Conservation (phyloP, 2,113 vertebrate genomes). For the Gnathonemus echidnorhynchus region DNA sequence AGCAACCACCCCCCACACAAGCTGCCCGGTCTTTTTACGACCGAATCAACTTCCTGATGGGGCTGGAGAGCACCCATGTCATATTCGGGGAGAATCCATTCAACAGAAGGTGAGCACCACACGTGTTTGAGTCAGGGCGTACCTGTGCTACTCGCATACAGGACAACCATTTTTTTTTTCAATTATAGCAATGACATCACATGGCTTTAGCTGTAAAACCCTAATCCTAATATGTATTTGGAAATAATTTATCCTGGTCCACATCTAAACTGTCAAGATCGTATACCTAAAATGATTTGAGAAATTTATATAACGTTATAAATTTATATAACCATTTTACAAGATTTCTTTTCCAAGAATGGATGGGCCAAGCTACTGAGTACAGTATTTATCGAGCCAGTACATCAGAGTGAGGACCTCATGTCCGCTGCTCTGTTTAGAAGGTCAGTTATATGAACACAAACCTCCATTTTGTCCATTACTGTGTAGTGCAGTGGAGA, state of each 20-base stretch:
- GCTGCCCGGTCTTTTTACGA: slow-evolving; percentile 82
- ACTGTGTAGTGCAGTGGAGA: not conserved
- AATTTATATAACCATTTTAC: not conserved
- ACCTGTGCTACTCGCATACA: not conserved
- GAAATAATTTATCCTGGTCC: not conserved
- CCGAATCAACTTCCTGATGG: slow-evolving; percentile 81
- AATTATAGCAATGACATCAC: not conserved
- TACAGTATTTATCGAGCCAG: not conserved
- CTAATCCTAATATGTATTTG: not conserved
- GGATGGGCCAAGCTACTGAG: not conserved
- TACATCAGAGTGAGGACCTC: not conserved
- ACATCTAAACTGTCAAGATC: not conserved
- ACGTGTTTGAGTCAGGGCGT: not conserved
- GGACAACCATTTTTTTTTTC: not conserved
- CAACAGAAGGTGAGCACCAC: slow-evolving; percentile 76
- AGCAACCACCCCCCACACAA: slow-evolving; percentile 70
- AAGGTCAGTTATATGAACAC: slow-evolving; percentile 1
- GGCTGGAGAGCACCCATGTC: slow-evolving; percentile 81
- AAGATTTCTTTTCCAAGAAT: not conserved
- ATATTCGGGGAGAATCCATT: slow-evolving; percentile 87
- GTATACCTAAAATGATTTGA: not conserved
- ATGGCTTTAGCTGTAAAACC: not conserved
- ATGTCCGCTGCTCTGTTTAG: not conserved
- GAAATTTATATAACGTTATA: not conserved
- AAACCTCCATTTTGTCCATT: not conserved